Percentiles rank a stretch among this genome's conserved stretches.
These are phyloP conservation scores for Actinia equina DNA, from an alignment of 64 coral and sea anemone species.

Conservation along the genomic window DNA sequence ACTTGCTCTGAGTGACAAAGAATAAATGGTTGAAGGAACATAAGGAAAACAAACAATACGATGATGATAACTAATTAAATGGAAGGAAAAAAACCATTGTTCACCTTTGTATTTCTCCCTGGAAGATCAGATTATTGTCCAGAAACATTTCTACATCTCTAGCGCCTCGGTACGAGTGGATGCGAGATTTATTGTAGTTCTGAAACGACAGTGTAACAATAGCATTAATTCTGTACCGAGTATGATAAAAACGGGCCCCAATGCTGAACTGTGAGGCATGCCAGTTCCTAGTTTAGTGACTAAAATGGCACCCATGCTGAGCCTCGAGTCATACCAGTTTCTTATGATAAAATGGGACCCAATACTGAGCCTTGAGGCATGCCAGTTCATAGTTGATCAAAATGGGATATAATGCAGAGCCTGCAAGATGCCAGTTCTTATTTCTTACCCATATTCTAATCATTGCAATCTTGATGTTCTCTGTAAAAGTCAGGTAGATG, in stretches of 20 bases:
- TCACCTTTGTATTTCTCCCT: slow-evolving; percentile 91
- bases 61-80: not conserved
- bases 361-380: too few relatives aligned
- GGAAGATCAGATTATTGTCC: slow-evolving; percentile 82
- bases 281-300: not conserved
- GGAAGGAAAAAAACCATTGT: too few relatives aligned
- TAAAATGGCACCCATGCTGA: too few relatives aligned
- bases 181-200: slow-evolving; percentile 99
- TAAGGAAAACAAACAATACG: too few relatives aligned
- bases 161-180: slow-evolving; percentile 94
- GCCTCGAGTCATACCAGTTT: too few relatives aligned
- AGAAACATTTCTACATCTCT: slow-evolving; percentile 82
- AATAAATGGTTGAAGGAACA: not conserved
- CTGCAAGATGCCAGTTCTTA: not conserved
- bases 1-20: slow-evolving; percentile 63
- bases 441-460: slow-evolving; percentile 20
- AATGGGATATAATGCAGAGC: not conserved
- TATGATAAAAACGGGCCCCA: not conserved
- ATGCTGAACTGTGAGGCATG: not conserved
- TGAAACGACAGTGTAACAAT: slow-evolving; percentile 12
- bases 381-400: too few relatives aligned
- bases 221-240: not conserved
- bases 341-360: too few relatives aligned
- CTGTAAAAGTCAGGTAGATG: slow-evolving; percentile 64
- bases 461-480: slow-evolving; percentile 28